phyloP scores from a whole-genome alignment of 2,113 vertebrate species.

The Oxyura jamaicensis region DNA sequence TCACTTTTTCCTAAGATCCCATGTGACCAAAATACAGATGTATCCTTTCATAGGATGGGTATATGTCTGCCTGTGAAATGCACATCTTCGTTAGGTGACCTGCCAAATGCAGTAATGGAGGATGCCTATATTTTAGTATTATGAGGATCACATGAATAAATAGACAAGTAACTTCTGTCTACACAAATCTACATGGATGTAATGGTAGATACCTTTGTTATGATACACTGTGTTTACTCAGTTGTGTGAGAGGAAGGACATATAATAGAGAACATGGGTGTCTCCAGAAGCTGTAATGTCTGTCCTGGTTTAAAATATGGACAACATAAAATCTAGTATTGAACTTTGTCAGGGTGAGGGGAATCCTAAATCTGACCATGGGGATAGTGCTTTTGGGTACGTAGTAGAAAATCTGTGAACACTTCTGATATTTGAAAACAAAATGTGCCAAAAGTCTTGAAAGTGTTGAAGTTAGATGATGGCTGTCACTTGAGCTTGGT shows the following conservation, averaged over 20 bases:
- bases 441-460: background rate
- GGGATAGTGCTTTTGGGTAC: background rate
- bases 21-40: background rate
- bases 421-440: background rate
- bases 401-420: background rate
- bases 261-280: background rate
- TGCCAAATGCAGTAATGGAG: background rate
- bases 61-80: background rate
- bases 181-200: accelerated
- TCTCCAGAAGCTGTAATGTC: background rate
- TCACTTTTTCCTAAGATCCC: background rate
- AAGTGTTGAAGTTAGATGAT: background rate
- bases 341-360: background rate
- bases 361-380: background rate
- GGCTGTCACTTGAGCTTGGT: background rate
- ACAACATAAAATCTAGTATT: background rate
- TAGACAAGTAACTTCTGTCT: background rate
- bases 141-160: background rate
- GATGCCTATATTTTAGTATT: background rate
- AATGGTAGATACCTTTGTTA: background rate
- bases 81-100: background rate
- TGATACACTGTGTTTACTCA: background rate
- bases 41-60: background rate
- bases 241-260: background rate
- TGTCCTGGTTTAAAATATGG: background rate